Conservation (phyloP, 2,797 vertebrate genomes). For the Catharus ustulatus region DNA sequence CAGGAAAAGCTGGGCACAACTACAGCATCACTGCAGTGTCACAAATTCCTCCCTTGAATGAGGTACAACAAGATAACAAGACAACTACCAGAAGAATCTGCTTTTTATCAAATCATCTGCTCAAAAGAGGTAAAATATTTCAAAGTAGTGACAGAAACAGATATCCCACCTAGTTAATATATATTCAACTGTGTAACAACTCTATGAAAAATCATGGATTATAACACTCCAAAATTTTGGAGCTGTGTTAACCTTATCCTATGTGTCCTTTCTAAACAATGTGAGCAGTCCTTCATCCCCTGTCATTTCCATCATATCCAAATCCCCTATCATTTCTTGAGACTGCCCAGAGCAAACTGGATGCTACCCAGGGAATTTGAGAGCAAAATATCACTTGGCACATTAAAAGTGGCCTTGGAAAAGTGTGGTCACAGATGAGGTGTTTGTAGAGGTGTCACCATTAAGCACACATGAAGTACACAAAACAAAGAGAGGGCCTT, state of each 20-base stretch:
- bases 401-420: neutral
- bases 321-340: neutral
- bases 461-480: neutral
- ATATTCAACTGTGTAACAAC: neutral
- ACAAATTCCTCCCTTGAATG: neutral
- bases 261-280: neutral
- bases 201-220: neutral
- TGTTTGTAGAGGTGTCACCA: neutral
- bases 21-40: neutral
- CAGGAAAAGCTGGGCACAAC: neutral
- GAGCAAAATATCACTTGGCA: conserved; percentile 14
- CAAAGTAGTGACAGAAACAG: neutral
- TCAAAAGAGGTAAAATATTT: neutral
- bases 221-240: neutral
- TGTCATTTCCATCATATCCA: neutral
- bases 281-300: neutral
- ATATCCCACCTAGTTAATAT: neutral
- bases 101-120: neutral
- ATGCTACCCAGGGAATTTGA: neutral
- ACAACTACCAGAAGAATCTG: neutral
- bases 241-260: neutral
- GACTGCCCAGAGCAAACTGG: conserved; percentile 5
- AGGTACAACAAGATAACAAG: neutral
- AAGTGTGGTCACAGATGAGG: neutral
- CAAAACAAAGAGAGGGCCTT: neutral